These are phyloP conservation scores for Tortricodes alternella DNA, from an alignment of 2,888 invertebrate genomes.

Conservation along the genomic window DNA sequence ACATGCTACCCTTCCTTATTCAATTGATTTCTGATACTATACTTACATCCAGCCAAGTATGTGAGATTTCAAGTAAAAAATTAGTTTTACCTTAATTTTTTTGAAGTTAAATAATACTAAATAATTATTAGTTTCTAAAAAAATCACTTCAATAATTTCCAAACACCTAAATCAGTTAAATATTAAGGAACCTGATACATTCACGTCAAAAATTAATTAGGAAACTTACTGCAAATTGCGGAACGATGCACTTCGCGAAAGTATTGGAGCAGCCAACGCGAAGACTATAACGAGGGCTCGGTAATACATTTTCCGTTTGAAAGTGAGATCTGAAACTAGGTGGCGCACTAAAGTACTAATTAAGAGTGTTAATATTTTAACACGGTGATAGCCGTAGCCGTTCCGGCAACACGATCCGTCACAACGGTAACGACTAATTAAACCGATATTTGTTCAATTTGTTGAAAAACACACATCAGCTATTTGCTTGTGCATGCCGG, in stretches of 20 bases:
- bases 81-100: too few species aligned
- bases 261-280: slow-evolving; percentile 4
- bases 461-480: slow-evolving; percentile 33
- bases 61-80: too few species aligned
- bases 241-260: slow-evolving; percentile 4
- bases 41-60: too few species aligned
- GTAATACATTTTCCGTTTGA: not conserved
- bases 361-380: slow-evolving; percentile 14
- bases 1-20: too few species aligned
- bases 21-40: too few species aligned
- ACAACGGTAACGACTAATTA: slow-evolving; percentile 35
- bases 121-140: too few species aligned
- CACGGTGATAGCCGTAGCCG: slow-evolving; percentile 11
- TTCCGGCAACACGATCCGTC: slow-evolving; percentile 12
- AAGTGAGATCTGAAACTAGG: not conserved
- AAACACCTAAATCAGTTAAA: too few species aligned
- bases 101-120: too few species aligned
- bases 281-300: not conserved
- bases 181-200: too few species aligned
- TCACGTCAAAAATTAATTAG: too few species aligned
- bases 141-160: too few species aligned
- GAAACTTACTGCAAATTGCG: slow-evolving; percentile 18
- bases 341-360: slow-evolving; percentile 1
- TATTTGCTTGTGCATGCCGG: slow-evolving; percentile 17
- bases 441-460: slow-evolving; percentile 40